A percentile compares a stretch with the other conserved stretches of the same genome.
Evolutionary conservation across 2,113 vertebrate species (phyloP).

Genomic region (Damaliscus lunatus): DNA sequence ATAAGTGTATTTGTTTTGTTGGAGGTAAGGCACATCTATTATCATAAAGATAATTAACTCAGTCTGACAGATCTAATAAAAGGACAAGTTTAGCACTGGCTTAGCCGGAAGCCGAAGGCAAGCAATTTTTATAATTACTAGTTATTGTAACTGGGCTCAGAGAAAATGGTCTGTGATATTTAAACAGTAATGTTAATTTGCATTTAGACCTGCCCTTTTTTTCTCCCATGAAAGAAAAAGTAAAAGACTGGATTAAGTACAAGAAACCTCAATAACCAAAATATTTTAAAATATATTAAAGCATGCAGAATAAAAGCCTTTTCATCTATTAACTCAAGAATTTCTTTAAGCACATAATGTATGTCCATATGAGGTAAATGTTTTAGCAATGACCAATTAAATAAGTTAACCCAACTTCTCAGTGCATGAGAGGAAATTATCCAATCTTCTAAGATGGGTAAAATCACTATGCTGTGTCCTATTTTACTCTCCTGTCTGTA

Average conservation of each 20-base stretch:
- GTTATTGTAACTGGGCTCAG: slow-evolving; percentile 89
- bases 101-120: slow-evolving; percentile 88
- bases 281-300: slow-evolving; percentile 42
- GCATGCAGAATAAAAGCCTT: slow-evolving; percentile 19
- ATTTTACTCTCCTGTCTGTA: neutral
- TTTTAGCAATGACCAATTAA: slow-evolving; percentile 70
- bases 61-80: slow-evolving; percentile 91
- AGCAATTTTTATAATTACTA: slow-evolving; percentile 92
- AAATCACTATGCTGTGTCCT: neutral
- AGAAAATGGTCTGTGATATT: slow-evolving; percentile 89
- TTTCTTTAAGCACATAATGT: slow-evolving; percentile 73
- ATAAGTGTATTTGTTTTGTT: slow-evolving; percentile 91
- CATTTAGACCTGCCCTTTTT: slow-evolving; percentile 83
- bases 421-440: slow-evolving; percentile 16
- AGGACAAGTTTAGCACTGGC: slow-evolving; percentile 88
- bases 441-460: neutral
- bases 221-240: slow-evolving; percentile 77
- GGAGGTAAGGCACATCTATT: slow-evolving; percentile 90
- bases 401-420: slow-evolving; percentile 59
- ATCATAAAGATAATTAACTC: slow-evolving; percentile 93
- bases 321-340: slow-evolving; percentile 61
- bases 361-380: slow-evolving; percentile 69
- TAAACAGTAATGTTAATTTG: slow-evolving; percentile 88
- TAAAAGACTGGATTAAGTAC: slow-evolving; percentile 76
- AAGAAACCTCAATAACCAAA: slow-evolving; percentile 60